Evolutionary conservation across 1,140 invertebrate genomes (phyloP).

Genomic region (Hypothenemus hampei): DNA sequence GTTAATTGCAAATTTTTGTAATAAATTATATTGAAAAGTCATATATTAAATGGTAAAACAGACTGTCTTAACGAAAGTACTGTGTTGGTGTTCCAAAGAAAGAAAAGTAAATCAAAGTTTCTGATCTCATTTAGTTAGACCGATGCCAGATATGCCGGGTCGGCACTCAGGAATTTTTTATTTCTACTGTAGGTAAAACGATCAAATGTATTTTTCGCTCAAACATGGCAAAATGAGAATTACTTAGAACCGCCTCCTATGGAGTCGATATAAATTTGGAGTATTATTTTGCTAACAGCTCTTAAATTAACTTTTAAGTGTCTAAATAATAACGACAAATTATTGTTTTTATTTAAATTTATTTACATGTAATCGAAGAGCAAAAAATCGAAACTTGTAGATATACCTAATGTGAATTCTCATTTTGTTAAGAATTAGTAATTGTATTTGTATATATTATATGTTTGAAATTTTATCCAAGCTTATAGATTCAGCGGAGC

Average conservation of each 20-base stretch:
- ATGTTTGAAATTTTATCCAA: conserved; percentile 21
- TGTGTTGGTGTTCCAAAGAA: conserved; percentile 41
- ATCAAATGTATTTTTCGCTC: conserved; percentile 13
- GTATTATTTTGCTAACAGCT: too few species aligned
- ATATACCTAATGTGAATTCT: conserved; percentile 6
- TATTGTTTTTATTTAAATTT: neutral
- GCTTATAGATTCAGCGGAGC: conserved; percentile 42
- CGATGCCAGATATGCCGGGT: conserved; percentile 17
- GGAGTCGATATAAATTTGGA: neutral
- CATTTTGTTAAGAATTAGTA: conserved; percentile 16
- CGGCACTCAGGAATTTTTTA: conserved; percentile 44
- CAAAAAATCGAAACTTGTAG: neutral
- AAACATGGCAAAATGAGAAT: conserved; percentile 10
- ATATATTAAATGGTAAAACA: neutral
- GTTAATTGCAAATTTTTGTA: too few species aligned
- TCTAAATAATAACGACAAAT: too few species aligned
- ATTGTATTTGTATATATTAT: conserved; percentile 32
- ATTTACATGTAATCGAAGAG: neutral
- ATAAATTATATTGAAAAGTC: neutral
- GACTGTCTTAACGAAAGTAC: conserved; percentile 10
- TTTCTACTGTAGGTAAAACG: conserved; percentile 22
- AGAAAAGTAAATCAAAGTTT: conserved; percentile 43
- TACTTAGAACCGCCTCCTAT: conserved; percentile 5
- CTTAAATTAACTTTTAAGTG: too few species aligned
- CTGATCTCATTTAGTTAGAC: conserved; percentile 44